Base-by-base conservation (phyloP, 2,113 vertebrate genomes). In the Hemicordylus capensis region DNA sequence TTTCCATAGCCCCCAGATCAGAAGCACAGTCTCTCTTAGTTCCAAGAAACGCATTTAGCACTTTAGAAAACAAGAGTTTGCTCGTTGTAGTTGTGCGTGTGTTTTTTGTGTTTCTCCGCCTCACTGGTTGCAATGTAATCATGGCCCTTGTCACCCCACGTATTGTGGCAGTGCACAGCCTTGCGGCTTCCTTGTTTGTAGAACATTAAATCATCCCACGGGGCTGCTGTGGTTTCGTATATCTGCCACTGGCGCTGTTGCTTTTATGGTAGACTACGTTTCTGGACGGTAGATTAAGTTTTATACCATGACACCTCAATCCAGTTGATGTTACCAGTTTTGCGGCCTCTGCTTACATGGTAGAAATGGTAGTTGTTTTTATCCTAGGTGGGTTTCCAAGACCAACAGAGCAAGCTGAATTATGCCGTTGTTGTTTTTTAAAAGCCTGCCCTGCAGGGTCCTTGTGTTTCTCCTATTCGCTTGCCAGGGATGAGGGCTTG, bases 181-280 rank as follows among this genome's bases (percentile, higher is more conserved):
- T n/a, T 31, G 24, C 39, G 74, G 56, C 80, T 92, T 84, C 84
- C 85, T 83, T 84, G 88, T 86, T 79, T 67, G 72, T 73, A 85
- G 90, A 84, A 66, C 83, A 58, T 76, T 74, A 82, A 92, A 91
- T 87, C 89, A 86, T 64, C 86, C 67, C 88, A 4, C n/a, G 80
- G 85, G 89, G 81, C 85, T 83, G 0, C 0, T 37, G 72, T 88
- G 72, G 72, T 88, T 89, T 34, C 86, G 76, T 80, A 81, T 83
- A 70, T 83, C 79, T 86, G 70, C 76, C 70, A 81, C 58, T 4
- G 44, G 74, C 83, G 10, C 72, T 2, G 24, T 86, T 51, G 85
- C 86, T 89, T 83, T 87, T 46, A 79, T 22, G 84, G 81, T 85
- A 92, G 88, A 85, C 73, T 63, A 4, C 58, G 74, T 69, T 80